Evolutionary conservation across 2,888 invertebrate genomes (phyloP).

Genomic region (Microctonus brassicae): DNA sequence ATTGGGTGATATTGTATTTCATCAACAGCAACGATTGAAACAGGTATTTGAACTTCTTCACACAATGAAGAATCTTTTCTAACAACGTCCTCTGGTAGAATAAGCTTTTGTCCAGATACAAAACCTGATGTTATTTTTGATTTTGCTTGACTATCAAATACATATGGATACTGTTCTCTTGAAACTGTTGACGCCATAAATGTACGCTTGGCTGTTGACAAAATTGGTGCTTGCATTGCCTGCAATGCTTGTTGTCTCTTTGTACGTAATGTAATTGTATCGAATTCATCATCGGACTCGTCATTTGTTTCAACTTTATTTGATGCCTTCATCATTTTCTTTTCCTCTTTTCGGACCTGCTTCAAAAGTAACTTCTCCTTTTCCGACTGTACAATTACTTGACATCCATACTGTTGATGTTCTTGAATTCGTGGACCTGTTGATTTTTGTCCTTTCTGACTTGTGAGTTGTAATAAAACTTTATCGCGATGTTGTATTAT

Average conservation of each 20-base stretch:
- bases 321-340: constrained; percentile 75
- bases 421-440: constrained; percentile 60
- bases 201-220: constrained; percentile 64
- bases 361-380: constrained; percentile 84
- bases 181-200: constrained; percentile 50
- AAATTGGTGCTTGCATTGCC: constrained; percentile 71
- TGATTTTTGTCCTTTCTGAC: constrained; percentile 45
- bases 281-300: constrained; percentile 70
- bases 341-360: constrained; percentile 86
- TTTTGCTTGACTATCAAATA: constrained; percentile 84
- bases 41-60: constrained; percentile 90
- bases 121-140: constrained; percentile 81
- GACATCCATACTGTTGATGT: constrained; percentile 80
- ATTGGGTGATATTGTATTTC: constrained; percentile 77
- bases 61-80: constrained; percentile 81
- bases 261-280: constrained; percentile 72
- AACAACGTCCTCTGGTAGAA: constrained; percentile 84
- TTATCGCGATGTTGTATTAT: constrained; percentile 57
- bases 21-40: constrained; percentile 74
- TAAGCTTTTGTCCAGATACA: constrained; percentile 82
- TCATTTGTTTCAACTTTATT: constrained; percentile 67
- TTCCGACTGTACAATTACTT: constrained; percentile 87
- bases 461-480: constrained; percentile 48
- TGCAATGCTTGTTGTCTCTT: constrained; percentile 68
- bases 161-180: constrained; percentile 83